A percentile compares a stretch with the other conserved stretches of the same genome.
These are phyloP conservation scores for Montipora cactus DNA, from an alignment of 64 coral and sea anemone species.

Conservation along the genomic window DNA sequence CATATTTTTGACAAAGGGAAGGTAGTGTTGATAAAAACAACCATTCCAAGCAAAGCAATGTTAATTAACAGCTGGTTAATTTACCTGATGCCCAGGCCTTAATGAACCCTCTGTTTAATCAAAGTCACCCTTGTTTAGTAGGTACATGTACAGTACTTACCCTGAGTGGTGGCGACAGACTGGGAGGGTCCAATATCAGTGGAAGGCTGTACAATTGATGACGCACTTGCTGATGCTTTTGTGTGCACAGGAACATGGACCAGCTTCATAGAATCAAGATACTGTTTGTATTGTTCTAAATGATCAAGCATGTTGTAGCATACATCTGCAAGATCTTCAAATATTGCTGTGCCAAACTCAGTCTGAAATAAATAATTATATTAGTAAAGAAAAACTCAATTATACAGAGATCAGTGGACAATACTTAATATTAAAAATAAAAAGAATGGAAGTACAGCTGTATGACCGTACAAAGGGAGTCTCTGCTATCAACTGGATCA, in stretches of 20 bases:
- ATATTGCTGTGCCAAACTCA: constrained; percentile 96
- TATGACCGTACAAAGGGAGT: too few relatives aligned
- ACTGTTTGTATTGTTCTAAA: constrained; percentile 86
- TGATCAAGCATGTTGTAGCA: constrained; percentile 99
- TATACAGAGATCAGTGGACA: too few relatives aligned
- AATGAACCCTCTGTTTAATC: too few relatives aligned
- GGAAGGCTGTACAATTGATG: constrained; percentile 34
- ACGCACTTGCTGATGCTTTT: neutral
- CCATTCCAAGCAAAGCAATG: too few relatives aligned
- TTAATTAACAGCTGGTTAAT: too few relatives aligned
- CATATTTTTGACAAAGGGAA: too few relatives aligned
- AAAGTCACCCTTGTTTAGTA: neutral
- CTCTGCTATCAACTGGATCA: too few relatives aligned
- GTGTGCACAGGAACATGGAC: constrained; percentile 81
- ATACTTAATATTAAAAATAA: too few relatives aligned
- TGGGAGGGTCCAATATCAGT: constrained; percentile 37
- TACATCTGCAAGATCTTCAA: constrained; percentile 89
- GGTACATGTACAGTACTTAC: constrained; percentile 8
- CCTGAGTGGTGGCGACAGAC: constrained; percentile 44
- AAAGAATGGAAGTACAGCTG: too few relatives aligned
- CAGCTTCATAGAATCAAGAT: constrained; percentile 92
- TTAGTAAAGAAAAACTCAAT: neutral
- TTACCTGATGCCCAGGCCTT: too few relatives aligned
- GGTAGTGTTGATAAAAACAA: too few relatives aligned
- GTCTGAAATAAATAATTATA: constrained; percentile 48